Evolutionary conservation across 1,140 invertebrate genomes (phyloP).

Genomic region (Belonocnema kinseyi): DNA sequence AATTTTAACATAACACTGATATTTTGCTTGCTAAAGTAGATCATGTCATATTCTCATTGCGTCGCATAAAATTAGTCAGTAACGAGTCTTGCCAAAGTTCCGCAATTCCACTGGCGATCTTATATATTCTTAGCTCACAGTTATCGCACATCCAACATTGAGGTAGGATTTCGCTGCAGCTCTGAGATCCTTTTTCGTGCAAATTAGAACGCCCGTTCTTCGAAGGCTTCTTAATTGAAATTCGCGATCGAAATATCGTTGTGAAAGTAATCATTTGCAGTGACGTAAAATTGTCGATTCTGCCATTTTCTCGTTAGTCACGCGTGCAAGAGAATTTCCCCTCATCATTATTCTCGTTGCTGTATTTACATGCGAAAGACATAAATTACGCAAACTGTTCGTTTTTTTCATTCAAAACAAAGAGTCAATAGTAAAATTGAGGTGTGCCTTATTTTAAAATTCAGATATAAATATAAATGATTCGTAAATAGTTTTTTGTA

Average conservation of each 20-base stretch:
- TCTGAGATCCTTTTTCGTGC: neutral
- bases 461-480: too few relatives aligned
- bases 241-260: neutral
- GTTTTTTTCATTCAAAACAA: too few relatives aligned
- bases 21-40: neutral
- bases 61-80: slow-evolving; percentile 15
- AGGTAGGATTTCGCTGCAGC: slow-evolving; percentile 9
- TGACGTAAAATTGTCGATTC: too few relatives aligned
- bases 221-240: neutral
- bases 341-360: too few relatives aligned
- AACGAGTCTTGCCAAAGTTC: slow-evolving; percentile 29
- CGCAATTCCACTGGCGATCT: slow-evolving; percentile 22
- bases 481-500: too few relatives aligned
- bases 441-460: too few relatives aligned
- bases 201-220: slow-evolving; percentile 2
- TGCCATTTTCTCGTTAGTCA: too few relatives aligned
- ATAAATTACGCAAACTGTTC: too few relatives aligned
- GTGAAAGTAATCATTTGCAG: neutral
- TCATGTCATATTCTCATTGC: slow-evolving; percentile 18
- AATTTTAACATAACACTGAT: neutral
- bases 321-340: too few relatives aligned
- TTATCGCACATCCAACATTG: neutral
- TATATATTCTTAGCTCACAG: slow-evolving; percentile 29
- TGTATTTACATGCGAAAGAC: too few relatives aligned
- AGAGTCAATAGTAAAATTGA: too few relatives aligned